These are phyloP conservation scores for Limosa lapponica DNA, from an alignment of 2,797 vertebrate species.

Conservation along the genomic window DNA sequence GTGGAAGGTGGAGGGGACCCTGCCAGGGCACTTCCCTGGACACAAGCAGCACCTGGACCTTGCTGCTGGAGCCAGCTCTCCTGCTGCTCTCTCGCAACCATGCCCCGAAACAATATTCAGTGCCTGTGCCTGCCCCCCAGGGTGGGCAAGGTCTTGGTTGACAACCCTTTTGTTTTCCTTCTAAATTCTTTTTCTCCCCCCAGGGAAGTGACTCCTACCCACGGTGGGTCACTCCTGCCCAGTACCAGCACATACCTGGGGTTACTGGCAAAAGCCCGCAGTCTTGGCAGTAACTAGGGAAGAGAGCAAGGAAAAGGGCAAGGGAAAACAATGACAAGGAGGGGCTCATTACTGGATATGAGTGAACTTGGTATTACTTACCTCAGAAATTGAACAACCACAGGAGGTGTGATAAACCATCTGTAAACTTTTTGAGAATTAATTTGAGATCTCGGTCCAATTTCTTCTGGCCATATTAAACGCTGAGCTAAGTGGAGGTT, in stretches of 20 bases:
- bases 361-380: neutral
- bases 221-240: neutral
- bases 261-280: neutral
- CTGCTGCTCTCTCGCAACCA: neutral
- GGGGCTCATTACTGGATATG: neutral
- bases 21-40: fast-evolving
- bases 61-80: neutral
- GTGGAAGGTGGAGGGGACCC: neutral
- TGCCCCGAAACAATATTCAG: neutral
- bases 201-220: neutral
- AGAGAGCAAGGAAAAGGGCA: neutral
- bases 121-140: neutral
- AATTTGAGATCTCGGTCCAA: conserved; percentile 3
- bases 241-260: neutral
- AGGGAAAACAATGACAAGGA: neutral
- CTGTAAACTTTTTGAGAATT: conserved; percentile 54
- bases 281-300: neutral
- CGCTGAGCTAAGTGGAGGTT: neutral
- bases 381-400: conserved; percentile 9
- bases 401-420: conserved; percentile 54
- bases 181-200: neutral
- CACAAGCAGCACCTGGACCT: neutral
- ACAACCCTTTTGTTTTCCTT: neutral
- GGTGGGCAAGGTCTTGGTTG: neutral
- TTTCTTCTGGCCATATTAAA: conserved; percentile 32